Conservation (phyloP, 1,140 invertebrate species). For the Coenobita brevimanus region DNA sequence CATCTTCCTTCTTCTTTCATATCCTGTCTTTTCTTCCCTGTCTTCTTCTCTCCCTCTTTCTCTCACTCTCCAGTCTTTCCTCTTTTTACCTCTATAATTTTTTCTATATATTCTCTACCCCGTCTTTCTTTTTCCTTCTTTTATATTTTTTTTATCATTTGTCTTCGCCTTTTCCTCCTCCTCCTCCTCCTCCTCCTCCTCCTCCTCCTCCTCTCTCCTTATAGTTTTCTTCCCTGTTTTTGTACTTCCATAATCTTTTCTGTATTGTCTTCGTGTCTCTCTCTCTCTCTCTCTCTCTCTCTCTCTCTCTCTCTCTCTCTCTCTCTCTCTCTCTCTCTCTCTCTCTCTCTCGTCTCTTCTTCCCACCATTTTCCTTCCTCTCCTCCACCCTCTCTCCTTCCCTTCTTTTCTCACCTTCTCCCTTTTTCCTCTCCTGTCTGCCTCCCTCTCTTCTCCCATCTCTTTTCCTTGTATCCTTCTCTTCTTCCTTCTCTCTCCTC, state of each 20-base stretch:
- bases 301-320: conserved; percentile 16
- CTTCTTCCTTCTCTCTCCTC: too few species aligned
- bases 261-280: not conserved
- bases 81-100: not conserved
- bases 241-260: not conserved
- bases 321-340: not conserved
- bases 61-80: conserved; percentile 13
- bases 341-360: too few species aligned
- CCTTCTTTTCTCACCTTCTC: too few species aligned
- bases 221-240: not conserved
- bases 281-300: conserved; percentile 25
- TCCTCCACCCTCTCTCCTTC: too few species aligned
- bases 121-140: not conserved
- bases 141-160: not conserved
- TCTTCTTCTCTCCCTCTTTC: conserved; percentile 24
- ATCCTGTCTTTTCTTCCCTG: conserved; percentile 29
- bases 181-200: too few species aligned
- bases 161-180: not conserved
- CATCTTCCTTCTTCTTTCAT: not conserved
- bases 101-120: too few species aligned
- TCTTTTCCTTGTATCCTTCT: too few species aligned
- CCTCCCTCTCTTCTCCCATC: too few species aligned
- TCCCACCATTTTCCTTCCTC: too few species aligned
- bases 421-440: too few species aligned
- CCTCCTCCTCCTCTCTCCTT: not conserved